Base-by-base conservation (phyloP, 1,140 invertebrate genomes). In the Leptonema lineaticorne region DNA sequence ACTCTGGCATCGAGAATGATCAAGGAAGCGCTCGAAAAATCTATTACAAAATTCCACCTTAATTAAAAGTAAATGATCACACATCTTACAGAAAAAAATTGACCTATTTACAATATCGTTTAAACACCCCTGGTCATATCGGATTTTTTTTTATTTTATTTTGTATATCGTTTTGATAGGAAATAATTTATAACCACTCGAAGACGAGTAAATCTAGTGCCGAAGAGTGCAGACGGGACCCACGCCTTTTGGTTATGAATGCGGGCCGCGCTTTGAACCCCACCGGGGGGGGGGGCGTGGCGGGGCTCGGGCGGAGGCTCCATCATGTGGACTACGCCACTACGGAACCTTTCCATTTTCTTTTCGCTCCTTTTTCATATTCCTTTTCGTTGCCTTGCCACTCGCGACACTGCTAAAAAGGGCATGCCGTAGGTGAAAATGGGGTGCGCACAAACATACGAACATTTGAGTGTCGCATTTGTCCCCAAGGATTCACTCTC, bases 391-490 rank as follows among this genome's bases (percentile, higher is more conserved):
- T 14, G 37, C 37, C 37, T 41, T 41, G 11, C 9, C 37, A 2
- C 2, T 18, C 46, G 20, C 9, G 20, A 24, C 50, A 14, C 22
- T 24, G 27, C 18, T 59, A 27, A 59, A 18, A n/a, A 59, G 28
- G 53, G 26, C 14, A 30, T 14, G 57, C 2, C 3, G 24, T 22
- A 59, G 3, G 57, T 20, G 57, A 59, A 59, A 59, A 62, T 45
- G 63, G 59, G 30, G 33, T 62, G 59, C 24, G 63, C 45, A 30
- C 41, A 50, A 48, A 50, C 63, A 65, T 48, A 22, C 24, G 29
- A 62, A 62, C 63, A 50, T 66, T n/a, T 50, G 57, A 56, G 63
- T 66, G 63, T 66, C 63, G 57, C 63, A 66, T 66, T 66, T 66
- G 50, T 66, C 63, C 63, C 63, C 48, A 22, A 30, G 63, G 63